phyloP scores from a whole-genome alignment of 2,888 invertebrate genomes.

The Agrotis exclamationis region DNA sequence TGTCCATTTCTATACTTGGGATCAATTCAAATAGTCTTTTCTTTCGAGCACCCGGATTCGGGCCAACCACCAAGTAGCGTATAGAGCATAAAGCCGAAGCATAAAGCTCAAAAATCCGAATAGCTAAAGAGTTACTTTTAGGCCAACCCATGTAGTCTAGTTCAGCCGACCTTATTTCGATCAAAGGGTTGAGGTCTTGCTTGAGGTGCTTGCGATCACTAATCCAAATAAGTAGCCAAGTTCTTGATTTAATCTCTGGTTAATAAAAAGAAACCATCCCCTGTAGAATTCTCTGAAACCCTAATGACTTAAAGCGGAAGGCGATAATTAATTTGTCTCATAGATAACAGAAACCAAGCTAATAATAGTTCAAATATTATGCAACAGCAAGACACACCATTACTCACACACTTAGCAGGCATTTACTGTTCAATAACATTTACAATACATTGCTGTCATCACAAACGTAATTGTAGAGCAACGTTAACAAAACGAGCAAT shows the following conservation, averaged over 20 bases:
- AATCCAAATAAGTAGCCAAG: no score
- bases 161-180: no score
- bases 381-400: constrained; percentile 11
- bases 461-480: constrained; percentile 8
- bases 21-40: no score
- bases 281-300: neutral
- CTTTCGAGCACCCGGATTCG: no score
- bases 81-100: no score
- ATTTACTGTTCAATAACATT: neutral
- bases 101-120: no score
- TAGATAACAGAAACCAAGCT: constrained; percentile 26
- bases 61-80: no score
- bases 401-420: constrained; percentile 9
- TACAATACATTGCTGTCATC: constrained; percentile 50
- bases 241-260: neutral
- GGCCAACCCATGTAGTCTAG: no score
- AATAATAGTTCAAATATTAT: constrained; percentile 32
- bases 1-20: no score
- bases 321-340: constrained; percentile 7
- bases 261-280: neutral
- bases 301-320: constrained; percentile 29
- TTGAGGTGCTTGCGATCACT: no score
- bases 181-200: no score
- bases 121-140: no score
- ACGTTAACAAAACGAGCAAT: constrained; percentile 28